Evolutionary conservation across 2,888 invertebrate genomes (phyloP).

Genomic region (Dermolepida albohirtum): DNA sequence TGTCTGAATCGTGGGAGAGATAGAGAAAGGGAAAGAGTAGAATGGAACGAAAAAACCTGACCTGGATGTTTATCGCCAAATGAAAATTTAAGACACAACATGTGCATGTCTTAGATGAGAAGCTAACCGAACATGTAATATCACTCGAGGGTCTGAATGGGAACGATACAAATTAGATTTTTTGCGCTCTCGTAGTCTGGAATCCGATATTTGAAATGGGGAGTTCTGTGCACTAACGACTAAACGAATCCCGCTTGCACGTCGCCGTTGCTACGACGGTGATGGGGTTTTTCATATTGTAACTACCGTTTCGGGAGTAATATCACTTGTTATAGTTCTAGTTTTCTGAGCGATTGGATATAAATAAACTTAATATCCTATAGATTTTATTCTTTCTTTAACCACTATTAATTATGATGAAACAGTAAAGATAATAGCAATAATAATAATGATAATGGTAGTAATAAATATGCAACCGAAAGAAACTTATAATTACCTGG

Average conservation of each 20-base stretch:
- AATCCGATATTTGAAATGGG: too few species aligned
- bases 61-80: constrained; percentile 4
- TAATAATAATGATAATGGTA: too few species aligned
- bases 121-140: not conserved
- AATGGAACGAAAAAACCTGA: not conserved
- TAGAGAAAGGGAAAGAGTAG: too few species aligned
- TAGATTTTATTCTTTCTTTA: too few species aligned
- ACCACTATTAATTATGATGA: too few species aligned
- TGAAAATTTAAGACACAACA: constrained; percentile 11
- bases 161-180: constrained; percentile 8
- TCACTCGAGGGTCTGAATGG: not conserved
- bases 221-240: too few species aligned
- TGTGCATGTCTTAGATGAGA: not conserved
- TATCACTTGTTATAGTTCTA: not conserved
- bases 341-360: too few species aligned
- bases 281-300: not conserved
- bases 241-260: not conserved
- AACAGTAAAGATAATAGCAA: too few species aligned
- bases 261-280: not conserved
- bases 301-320: not conserved
- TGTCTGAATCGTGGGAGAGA: too few species aligned
- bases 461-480: too few species aligned
- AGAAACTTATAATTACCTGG: too few species aligned
- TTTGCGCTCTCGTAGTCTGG: not conserved
- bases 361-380: too few species aligned